phyloP scores from a whole-genome alignment of 2,888 invertebrate genomes.

The Cyclophora albipunctata region DNA sequence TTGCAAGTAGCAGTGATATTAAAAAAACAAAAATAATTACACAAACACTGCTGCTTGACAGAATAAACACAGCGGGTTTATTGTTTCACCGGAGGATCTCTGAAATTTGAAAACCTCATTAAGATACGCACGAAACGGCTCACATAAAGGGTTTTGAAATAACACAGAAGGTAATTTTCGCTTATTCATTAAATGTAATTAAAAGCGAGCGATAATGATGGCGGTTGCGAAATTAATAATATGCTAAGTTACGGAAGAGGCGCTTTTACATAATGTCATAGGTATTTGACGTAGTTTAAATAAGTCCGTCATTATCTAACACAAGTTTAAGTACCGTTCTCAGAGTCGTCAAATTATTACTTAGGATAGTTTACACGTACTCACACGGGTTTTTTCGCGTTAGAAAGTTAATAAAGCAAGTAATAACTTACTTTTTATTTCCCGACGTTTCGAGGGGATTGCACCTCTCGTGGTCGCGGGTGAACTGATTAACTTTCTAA shows the following conservation, averaged over 20 bases:
- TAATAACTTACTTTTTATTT: too few species aligned
- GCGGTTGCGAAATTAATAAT: slow-evolving; percentile 47
- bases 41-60: background rate
- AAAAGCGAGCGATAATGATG: slow-evolving; percentile 58
- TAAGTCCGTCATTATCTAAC: background rate
- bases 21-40: too few species aligned
- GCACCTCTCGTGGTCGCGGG: too few species aligned
- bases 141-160: slow-evolving; percentile 58
- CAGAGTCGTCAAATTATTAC: too few species aligned
- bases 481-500: too few species aligned
- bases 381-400: too few species aligned
- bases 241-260: slow-evolving; percentile 40
- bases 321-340: too few species aligned
- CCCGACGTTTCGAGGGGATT: too few species aligned
- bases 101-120: slow-evolving; percentile 68
- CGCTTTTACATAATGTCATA: slow-evolving; percentile 14
- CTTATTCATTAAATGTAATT: slow-evolving; percentile 72
- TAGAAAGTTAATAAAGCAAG: too few species aligned
- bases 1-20: too few species aligned
- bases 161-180: slow-evolving; percentile 71
- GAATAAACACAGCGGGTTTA: background rate
- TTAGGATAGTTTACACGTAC: too few species aligned
- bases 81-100: slow-evolving; percentile 6
- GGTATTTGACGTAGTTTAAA: slow-evolving; percentile 8
- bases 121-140: slow-evolving; percentile 51